These are phyloP conservation scores for Acanthacorydalis orientalis DNA, from an alignment of 2,888 invertebrate species.

Conservation along the genomic window DNA sequence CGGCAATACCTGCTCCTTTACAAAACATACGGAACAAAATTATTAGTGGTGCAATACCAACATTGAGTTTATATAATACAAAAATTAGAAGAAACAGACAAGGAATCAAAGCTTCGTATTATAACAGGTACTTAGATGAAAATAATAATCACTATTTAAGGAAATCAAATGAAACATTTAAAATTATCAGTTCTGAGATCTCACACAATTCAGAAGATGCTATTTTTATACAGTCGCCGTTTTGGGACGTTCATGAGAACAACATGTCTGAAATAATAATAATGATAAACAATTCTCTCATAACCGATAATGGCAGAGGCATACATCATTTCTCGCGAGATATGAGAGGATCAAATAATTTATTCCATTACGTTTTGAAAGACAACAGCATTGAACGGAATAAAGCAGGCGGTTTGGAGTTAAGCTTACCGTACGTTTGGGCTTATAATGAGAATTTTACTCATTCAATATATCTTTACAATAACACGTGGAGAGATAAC, in stretches of 20 bases:
- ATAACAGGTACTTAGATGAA: constrained; percentile 76
- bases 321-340: constrained; percentile 83
- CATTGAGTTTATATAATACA: constrained; percentile 49
- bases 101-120: constrained; percentile 70
- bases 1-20: constrained; percentile 52
- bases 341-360: constrained; percentile 86
- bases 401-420: constrained; percentile 68
- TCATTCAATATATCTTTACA: constrained; percentile 73
- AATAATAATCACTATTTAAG: constrained; percentile 71
- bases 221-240: constrained; percentile 64
- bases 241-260: constrained; percentile 69
- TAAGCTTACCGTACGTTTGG: constrained; percentile 88
- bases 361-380: constrained; percentile 87
- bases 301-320: constrained; percentile 77
- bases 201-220: constrained; percentile 68
- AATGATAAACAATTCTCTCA: constrained; percentile 69
- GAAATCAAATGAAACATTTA: constrained; percentile 75
- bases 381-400: constrained; percentile 79
- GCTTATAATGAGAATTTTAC: constrained; percentile 88
- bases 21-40: constrained; percentile 58
- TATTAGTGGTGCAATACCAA: constrained; percentile 64
- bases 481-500: constrained; percentile 79
- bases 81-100: constrained; percentile 66
- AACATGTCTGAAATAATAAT: constrained; percentile 83
- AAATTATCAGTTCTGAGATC: constrained; percentile 63